Evolutionary conservation across 2,113 vertebrate species (phyloP), one percentile per base, ranked within the genome.

Genomic region (Thymallus thymallus): DNA sequence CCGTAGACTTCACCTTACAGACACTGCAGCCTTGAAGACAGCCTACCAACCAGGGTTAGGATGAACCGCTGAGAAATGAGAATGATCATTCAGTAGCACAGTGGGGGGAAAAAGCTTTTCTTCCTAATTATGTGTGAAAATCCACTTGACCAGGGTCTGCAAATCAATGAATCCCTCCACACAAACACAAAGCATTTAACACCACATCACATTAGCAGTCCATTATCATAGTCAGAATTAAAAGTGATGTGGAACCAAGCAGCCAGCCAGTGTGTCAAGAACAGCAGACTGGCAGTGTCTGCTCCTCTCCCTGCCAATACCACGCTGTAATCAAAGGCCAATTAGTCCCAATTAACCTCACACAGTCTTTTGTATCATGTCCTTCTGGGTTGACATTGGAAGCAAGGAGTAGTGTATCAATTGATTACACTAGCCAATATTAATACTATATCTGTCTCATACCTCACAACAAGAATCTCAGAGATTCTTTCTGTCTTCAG

Each of bases 101-200:
- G 69, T 51, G 58, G 16, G 7, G 35, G 35, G 73, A 29, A 13
- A 1, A 0, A 35, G n/a, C 20, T 14, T 66, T 23, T 72, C 68
- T 20, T 26, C 10, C 32, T 80, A 73, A 82, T 82, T 77, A 69
- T 26, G 72, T 81, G 74, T 80, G 74, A 86, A 88, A 86, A 87
- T 85, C 78, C 72, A 77, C 86, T 87, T 86, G 76, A 88, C 85
- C 69, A 12, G 69, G 71, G 84, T 77, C 83, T 85, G 81, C 77
- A 66, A 85, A 83, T 85, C 81, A 86, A 89, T 88, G 80, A 81
- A 73, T 80, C 69, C 58, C 73, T 46, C 5, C 64, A 5, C 16
- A 18, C 64, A 82, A 85, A 88, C 75, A 86, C 72, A 78, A 73
- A 77, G 76, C 72, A 77, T 85, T 85, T 79, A 80, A 80, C 79